phyloP scores from a whole-genome alignment of 2,113 vertebrate species.

The Phrynosoma platyrhinos region DNA sequence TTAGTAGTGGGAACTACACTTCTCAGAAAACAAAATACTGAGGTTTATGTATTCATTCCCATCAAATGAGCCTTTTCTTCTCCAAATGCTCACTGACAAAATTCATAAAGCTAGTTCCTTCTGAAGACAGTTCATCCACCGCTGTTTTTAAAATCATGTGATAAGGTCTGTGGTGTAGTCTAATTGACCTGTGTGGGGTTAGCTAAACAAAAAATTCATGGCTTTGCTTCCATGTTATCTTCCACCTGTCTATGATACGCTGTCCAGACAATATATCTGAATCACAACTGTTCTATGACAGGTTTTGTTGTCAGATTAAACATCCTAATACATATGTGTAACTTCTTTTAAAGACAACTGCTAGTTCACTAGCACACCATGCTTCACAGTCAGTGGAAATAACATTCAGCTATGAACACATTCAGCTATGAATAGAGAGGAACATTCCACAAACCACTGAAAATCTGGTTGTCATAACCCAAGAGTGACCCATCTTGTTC shows the following conservation, averaged over 20 bases:
- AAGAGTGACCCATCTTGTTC: not conserved
- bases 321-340: not conserved
- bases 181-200: not conserved
- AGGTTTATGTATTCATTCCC: not conserved
- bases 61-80: not conserved
- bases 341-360: not conserved
- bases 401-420: no score
- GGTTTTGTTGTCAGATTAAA: not conserved
- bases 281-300: not conserved
- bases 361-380: not conserved
- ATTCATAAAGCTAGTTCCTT: not conserved
- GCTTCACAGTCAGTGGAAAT: not conserved
- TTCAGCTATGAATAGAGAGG: not conserved
- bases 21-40: not conserved
- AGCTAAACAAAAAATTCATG: not conserved
- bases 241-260: not conserved
- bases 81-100: not conserved
- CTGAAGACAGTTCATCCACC: not conserved
- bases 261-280: not conserved
- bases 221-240: not conserved
- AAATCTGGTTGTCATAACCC: not conserved
- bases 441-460: not conserved
- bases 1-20: not conserved
- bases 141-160: not conserved
- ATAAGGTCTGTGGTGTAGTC: not conserved